Percentiles rank a stretch among this genome's conserved stretches.
These are phyloP conservation scores for Patella ulyssiponensis DNA, from an alignment of 2,888 invertebrate genomes.

Conservation along the genomic window DNA sequence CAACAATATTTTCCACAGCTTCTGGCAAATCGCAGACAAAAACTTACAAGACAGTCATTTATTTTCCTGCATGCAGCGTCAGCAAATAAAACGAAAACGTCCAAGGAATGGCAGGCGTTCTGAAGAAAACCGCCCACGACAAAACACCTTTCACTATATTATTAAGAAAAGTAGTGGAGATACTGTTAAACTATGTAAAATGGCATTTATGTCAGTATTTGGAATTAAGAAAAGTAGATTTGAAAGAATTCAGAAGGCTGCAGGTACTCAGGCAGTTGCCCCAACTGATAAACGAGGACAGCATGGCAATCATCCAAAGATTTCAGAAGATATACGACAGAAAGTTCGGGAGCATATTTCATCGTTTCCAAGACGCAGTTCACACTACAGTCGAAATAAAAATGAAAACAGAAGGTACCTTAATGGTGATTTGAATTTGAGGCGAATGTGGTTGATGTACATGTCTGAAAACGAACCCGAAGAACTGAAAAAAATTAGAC, in stretches of 20 bases:
- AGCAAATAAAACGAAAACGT: constrained; percentile 11
- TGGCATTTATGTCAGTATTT: neutral
- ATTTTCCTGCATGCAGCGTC: constrained; percentile 14
- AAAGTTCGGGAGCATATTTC: neutral
- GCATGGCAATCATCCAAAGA: neutral
- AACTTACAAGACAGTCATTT: constrained; percentile 18
- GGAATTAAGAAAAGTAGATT: neutral
- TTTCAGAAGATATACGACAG: too few relatives aligned
- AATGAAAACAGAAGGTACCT: neutral
- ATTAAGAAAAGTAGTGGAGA: neutral
- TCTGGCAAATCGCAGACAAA: constrained; percentile 17
- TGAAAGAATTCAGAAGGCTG: too few relatives aligned
- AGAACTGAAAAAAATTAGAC: neutral
- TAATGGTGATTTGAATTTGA: neutral
- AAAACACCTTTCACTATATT: too few relatives aligned
- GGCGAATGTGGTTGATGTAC: neutral
- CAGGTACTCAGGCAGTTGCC: neutral
- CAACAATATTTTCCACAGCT: constrained; percentile 6
- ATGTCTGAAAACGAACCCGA: neutral
- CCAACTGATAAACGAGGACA: neutral
- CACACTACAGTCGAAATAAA: neutral
- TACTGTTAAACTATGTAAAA: neutral
- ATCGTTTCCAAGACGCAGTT: neutral
- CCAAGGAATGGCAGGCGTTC: constrained; percentile 14
- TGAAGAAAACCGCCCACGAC: neutral